Base-by-base conservation (phyloP, 1,140 invertebrate species). In the Heliconius himera region DNA sequence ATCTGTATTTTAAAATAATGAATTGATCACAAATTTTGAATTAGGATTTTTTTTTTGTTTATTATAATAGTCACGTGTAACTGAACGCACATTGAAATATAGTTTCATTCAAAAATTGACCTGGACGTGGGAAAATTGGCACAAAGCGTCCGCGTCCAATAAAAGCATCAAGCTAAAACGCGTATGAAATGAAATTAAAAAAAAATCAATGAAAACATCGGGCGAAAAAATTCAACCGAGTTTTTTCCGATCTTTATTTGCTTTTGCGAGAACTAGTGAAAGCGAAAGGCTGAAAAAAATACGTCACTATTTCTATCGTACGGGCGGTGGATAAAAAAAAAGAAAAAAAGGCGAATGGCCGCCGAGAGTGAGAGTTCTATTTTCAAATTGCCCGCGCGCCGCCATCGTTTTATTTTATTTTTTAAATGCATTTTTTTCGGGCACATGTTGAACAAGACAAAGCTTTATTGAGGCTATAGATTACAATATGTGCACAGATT, bases 291-390 rank as follows among this genome's bases (percentile, higher is more conserved):
- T 83, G 86, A 85, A 92, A 92, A 91, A 93, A 93, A 92, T 90
- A 89, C 92, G 89, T 92, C 92, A 94, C 92, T 93, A 93, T 92
- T 93, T 88, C 91, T 92, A 93, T 92, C 88, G 91, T 88, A 84
- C 87, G 84, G 83, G 87, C 86, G 78, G 88, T 85, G 86, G 85
- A 83, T 87, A 85, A 90, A 92, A 90, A 36, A 88, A 86, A 88
- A 84, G 84, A 87, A 91, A 91, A 77, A 90, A 87, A 85, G 84
- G 84, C 84, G 83, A 87, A 88, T 83, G 87, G 82, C 84, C 85
- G 86, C 60, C 79, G 91, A 91, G 84, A 93, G 91, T 82, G 89
- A 92, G 85, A 91, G 90, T 90, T 88, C 90, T 94, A 90, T 92
- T 91, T 93, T 91, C 84, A 89, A 89, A 89, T 89, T 89, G 89